Evolutionary conservation across 2,797 vertebrate genomes (phyloP).

Genomic region (Hippopotamyrus pictus): DNA sequence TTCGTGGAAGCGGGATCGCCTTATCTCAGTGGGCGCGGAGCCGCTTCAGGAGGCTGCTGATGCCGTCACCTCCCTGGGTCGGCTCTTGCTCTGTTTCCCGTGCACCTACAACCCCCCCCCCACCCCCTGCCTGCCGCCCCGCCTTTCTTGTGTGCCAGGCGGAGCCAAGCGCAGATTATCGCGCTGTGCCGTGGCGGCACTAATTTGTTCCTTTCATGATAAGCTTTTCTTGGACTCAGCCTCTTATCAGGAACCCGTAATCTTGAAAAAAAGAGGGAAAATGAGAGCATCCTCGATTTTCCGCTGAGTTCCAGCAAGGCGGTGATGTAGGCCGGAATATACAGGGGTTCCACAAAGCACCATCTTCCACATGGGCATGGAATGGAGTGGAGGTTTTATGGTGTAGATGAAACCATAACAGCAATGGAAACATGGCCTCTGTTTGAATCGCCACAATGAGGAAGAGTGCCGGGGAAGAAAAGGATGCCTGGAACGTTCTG

Average conservation of each 20-base stretch:
- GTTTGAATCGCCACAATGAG: neutral
- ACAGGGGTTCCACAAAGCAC: neutral
- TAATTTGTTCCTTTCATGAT: slow-evolving; percentile 47
- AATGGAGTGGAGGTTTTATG: neutral
- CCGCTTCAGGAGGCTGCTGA: neutral
- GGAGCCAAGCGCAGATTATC: slow-evolving; percentile 60
- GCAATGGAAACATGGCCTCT: neutral
- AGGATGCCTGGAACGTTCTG: neutral
- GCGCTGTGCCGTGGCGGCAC: slow-evolving; percentile 47
- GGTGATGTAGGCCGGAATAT: neutral
- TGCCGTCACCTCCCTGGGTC: neutral
- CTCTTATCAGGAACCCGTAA: slow-evolving; percentile 54
- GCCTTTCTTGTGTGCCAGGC: slow-evolving; percentile 34
- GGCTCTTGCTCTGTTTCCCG: neutral
- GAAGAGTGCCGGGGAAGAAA: neutral
- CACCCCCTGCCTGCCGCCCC: neutral
- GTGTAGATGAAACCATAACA: neutral
- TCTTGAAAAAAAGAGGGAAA: slow-evolving; percentile 37
- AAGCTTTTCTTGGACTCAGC: slow-evolving; percentile 56
- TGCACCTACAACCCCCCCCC: neutral
- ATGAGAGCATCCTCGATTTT: slow-evolving; percentile 24
- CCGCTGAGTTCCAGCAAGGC: slow-evolving; percentile 21
- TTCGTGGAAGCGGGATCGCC: neutral
- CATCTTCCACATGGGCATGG: neutral
- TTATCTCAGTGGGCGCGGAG: neutral